A percentile compares a stretch with the other conserved stretches of the same genome.
Conservation (phyloP, 2,113 vertebrate species). For the Proterorhinus semilunaris region DNA sequence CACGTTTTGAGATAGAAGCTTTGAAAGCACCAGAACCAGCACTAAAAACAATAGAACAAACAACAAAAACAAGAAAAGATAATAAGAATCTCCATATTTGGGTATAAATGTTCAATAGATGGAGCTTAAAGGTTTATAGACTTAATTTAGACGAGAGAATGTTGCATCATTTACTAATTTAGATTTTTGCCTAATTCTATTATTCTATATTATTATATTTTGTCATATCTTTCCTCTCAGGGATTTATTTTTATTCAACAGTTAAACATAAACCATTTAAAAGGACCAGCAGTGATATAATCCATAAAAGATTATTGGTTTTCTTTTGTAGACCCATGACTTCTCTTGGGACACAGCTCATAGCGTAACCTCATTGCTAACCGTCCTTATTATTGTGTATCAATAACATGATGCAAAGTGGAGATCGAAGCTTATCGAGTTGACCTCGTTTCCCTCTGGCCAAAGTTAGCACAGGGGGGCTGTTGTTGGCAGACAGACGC, state of each 20-base stretch:
- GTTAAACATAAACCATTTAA: conserved; percentile 12
- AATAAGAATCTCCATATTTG: neutral
- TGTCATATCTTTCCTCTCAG: conserved; percentile 1
- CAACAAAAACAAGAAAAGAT: too few species aligned
- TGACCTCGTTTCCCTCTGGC: conserved; percentile 37
- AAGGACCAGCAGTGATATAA: conserved; percentile 15
- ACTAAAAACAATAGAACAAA: neutral
- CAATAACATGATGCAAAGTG: conserved; percentile 10
- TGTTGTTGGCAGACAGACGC: neutral
- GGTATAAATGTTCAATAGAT: too few species aligned
- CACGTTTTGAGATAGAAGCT: too few species aligned
- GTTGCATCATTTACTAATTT: too few species aligned
- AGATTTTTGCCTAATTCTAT: too few species aligned
- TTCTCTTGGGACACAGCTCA: conserved; percentile 1
- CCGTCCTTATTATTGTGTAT: conserved; percentile 26
- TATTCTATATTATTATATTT: conserved; percentile 2
- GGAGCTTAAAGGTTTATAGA: too few species aligned
- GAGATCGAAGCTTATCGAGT: conserved; percentile 23
- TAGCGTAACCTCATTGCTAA: conserved; percentile 25
- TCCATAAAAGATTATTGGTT: conserved; percentile 27
- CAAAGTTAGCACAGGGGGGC: conserved; percentile 21
- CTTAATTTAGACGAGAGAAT: too few species aligned
- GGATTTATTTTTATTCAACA: conserved; percentile 1
- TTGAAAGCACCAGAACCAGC: too few species aligned
- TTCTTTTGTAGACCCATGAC: conserved; percentile 1